A percentile compares a stretch with the other conserved stretches of the same genome.
Conservation (phyloP, 2,797 vertebrate genomes). For the Syngnathus acus region DNA sequence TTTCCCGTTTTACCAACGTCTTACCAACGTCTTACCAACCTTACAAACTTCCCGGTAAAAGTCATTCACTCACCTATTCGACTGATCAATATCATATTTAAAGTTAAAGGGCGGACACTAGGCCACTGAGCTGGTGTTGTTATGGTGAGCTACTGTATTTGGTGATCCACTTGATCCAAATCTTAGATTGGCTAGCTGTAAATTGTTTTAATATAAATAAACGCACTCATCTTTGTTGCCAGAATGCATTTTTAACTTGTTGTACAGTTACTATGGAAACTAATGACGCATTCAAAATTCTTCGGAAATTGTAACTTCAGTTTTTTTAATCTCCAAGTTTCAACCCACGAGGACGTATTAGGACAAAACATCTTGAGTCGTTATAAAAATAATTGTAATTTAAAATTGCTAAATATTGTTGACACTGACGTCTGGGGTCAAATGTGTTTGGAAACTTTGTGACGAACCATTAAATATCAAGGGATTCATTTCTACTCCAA, state of each 20-base stretch:
- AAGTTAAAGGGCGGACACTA: too few species aligned
- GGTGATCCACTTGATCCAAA: too few species aligned
- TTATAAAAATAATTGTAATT: not conserved
- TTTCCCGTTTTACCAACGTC: not conserved
- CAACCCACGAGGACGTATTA: not conserved
- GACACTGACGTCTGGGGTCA: too few species aligned
- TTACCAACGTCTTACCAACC: not conserved
- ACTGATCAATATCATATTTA: not conserved
- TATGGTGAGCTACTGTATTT: not conserved
- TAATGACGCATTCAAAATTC: not conserved
- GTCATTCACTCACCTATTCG: not conserved
- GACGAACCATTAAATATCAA: not conserved
- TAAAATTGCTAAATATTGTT: not conserved
- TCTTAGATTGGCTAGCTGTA: too few species aligned
- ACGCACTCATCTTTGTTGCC: too few species aligned
- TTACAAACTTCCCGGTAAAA: not conserved
- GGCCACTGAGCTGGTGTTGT: too few species aligned
- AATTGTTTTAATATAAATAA: not conserved
- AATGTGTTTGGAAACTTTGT: not conserved
- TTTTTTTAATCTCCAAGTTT: not conserved
- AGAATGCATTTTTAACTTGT: not conserved
- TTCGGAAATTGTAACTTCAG: not conserved
- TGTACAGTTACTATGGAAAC: constrained; percentile 4
- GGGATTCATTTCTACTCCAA: not conserved
- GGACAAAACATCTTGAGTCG: not conserved